Evolutionary conservation across 2,888 invertebrate species (phyloP).

Genomic region (Agonopterix arenella): DNA sequence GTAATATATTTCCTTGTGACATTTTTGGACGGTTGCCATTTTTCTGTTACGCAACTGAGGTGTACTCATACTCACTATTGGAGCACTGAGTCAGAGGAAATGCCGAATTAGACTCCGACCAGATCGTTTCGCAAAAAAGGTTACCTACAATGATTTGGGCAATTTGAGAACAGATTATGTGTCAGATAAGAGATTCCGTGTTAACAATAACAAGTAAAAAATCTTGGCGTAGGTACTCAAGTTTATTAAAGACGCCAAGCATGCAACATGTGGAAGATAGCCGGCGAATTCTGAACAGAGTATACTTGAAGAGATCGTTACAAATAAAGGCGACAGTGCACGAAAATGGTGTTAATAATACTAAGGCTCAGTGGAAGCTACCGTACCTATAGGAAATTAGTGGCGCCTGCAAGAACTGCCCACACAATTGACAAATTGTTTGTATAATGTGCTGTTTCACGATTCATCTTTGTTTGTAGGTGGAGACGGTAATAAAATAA

Average conservation of each 20-base stretch:
- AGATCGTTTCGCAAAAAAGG: conserved; percentile 38
- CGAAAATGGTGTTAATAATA: conserved; percentile 21
- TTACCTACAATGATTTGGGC: conserved; percentile 46
- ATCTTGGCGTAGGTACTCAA: conserved; percentile 59
- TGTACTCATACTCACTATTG: conserved; percentile 23
- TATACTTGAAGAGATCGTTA: conserved; percentile 20
- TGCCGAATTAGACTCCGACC: conserved; percentile 28
- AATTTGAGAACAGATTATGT: conserved; percentile 47
- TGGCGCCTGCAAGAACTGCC: conserved; percentile 23
- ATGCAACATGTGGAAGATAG: conserved; percentile 60
- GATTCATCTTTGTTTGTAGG: conserved; percentile 33
- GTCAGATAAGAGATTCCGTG: conserved; percentile 47
- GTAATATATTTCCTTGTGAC: conserved; percentile 36
- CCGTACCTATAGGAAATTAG: conserved; percentile 31
- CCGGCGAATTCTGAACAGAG: conserved; percentile 20
- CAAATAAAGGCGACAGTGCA: conserved; percentile 18
- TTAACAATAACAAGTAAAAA: conserved; percentile 33
- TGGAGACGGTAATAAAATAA: conserved; percentile 8
- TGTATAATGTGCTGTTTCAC: conserved; percentile 30
- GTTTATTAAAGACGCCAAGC: conserved; percentile 52
- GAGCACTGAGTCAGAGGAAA: conserved; percentile 41
- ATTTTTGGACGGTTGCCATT: conserved; percentile 51
- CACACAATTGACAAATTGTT: conserved; percentile 26
- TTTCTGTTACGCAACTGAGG: conserved; percentile 40
- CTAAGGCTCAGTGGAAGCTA: conserved; percentile 17